phyloP scores from a whole-genome alignment of 2,113 vertebrate species.

The Mugil cephalus region DNA sequence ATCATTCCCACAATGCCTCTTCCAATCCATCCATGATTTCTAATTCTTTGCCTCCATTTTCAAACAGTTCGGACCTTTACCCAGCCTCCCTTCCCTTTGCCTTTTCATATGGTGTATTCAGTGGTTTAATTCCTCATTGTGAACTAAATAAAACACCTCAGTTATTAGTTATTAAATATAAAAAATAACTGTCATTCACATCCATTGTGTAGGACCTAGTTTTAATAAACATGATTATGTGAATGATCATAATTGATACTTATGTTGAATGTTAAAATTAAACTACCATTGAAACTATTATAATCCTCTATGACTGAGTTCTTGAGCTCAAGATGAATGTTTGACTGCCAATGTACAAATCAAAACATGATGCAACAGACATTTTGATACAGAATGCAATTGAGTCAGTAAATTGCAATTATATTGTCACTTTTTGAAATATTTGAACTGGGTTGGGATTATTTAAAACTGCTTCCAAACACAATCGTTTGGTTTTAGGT shows the following conservation, averaged over 20 bases:
- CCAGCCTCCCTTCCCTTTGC: not conserved
- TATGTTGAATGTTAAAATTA: slow-evolving; percentile 86
- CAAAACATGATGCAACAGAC: too few relatives aligned
- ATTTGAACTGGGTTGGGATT: too few relatives aligned
- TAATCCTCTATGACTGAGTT: slow-evolving; percentile 30
- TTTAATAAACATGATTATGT: slow-evolving; percentile 72
- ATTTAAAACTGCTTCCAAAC: too few relatives aligned
- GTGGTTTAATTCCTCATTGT: slow-evolving; percentile 43
- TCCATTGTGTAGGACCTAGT: slow-evolving; percentile 52
- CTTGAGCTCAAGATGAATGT: not conserved
- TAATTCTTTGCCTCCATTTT: not conserved
- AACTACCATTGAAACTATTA: slow-evolving; percentile 80
- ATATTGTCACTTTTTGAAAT: too few relatives aligned
- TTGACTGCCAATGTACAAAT: not conserved
- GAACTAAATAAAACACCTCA: slow-evolving; percentile 54
- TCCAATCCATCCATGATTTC: not conserved
- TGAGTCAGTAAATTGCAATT: too few relatives aligned
- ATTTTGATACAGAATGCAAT: too few relatives aligned
- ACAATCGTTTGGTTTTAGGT: too few relatives aligned
- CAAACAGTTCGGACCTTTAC: not conserved
- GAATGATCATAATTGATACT: slow-evolving; percentile 77
- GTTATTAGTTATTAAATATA: slow-evolving; percentile 50
- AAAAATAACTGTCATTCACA: slow-evolving; percentile 44
- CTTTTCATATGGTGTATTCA: not conserved
- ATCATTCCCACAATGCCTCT: not conserved